Conservation (phyloP, 2,888 invertebrate species). For the Drosophila flavopinicola region DNA sequence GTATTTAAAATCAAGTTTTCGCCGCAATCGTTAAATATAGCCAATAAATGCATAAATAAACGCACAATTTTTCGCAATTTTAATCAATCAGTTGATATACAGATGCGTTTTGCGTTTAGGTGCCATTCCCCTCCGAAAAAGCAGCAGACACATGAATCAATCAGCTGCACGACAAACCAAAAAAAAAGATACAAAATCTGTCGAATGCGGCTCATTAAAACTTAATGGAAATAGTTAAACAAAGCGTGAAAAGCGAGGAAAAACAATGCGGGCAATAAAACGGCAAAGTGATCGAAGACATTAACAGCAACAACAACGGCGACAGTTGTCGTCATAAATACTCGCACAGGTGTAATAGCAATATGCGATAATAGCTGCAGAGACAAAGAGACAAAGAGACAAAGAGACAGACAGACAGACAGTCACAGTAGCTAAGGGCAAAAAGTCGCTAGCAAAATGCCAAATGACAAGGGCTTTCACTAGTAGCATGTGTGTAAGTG, state of each 20-base stretch:
- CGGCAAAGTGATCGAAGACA: constrained; percentile 17
- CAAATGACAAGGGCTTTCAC: constrained; percentile 60
- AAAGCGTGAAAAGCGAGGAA: constrained; percentile 19
- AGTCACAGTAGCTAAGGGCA: constrained; percentile 37
- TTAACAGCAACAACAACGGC: constrained; percentile 9
- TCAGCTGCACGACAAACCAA: constrained; percentile 51
- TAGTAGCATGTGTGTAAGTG: constrained; percentile 15
- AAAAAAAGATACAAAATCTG: constrained; percentile 28
- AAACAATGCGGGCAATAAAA: constrained; percentile 29
- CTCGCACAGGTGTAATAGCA: constrained; percentile 42
- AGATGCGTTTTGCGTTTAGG: constrained; percentile 10
- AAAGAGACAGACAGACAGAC: constrained; percentile 12
- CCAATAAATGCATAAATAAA: constrained; percentile 48
- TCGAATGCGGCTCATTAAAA: constrained; percentile 55
- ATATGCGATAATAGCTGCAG: constrained; percentile 50
- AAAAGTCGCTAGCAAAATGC: constrained; percentile 4
- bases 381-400: constrained; percentile 11
- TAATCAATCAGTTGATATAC: constrained; percentile 43
- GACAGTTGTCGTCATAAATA: constrained; percentile 16
- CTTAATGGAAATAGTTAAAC: constrained; percentile 40
- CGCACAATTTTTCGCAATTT: constrained; percentile 30
- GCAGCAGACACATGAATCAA: constrained; percentile 55
- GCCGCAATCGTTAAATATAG: constrained; percentile 22
- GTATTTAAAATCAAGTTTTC: too few species aligned
- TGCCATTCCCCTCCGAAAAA: constrained; percentile 2